Percentiles rank a stretch among this genome's conserved stretches.
Evolutionary conservation across 2,888 invertebrate genomes (phyloP).

Genomic region (Drosophila mimetica): DNA sequence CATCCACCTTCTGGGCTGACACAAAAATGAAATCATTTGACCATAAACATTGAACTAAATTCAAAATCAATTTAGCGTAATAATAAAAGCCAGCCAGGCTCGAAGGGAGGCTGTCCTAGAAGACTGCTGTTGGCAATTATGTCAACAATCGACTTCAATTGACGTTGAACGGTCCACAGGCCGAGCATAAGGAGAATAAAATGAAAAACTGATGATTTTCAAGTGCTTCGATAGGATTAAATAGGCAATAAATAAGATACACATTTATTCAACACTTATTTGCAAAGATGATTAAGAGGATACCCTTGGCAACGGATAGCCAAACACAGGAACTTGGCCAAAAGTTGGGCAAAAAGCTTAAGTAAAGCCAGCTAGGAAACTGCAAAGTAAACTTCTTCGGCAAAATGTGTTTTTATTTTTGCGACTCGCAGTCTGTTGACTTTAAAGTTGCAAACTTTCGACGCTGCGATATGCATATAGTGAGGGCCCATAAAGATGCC

Average conservation of each 20-base stretch:
- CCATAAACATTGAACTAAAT: constrained; percentile 82
- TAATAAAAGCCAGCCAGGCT: constrained; percentile 72
- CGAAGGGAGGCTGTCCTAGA: constrained; percentile 20
- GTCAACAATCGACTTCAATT: constrained; percentile 53
- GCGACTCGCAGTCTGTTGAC: constrained; percentile 31
- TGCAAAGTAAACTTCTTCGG: constrained; percentile 27
- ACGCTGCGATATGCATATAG: constrained; percentile 27
- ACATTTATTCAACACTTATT: constrained; percentile 24
- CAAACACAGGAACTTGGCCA: constrained; percentile 12
- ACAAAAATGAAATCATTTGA: constrained; percentile 81
- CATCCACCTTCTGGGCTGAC: constrained; percentile 52
- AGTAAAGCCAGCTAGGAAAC: constrained; percentile 20
- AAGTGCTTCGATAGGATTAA: constrained; percentile 14
- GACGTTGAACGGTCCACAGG: constrained; percentile 24
- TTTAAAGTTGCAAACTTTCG: constrained; percentile 39
- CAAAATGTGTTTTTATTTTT: constrained; percentile 30
- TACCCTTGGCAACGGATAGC: not conserved
- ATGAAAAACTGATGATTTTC: constrained; percentile 20
- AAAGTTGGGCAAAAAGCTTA: constrained; percentile 13
- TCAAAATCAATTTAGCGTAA: constrained; percentile 81
- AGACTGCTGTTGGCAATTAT: constrained; percentile 53
- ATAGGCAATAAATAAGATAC: constrained; percentile 18
- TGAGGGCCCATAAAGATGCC: constrained; percentile 41
- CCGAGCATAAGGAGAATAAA: constrained; percentile 12
- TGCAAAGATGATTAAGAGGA: constrained; percentile 15